Base-by-base conservation (phyloP, 2,888 invertebrate genomes). In the Phengaris alcon region DNA sequence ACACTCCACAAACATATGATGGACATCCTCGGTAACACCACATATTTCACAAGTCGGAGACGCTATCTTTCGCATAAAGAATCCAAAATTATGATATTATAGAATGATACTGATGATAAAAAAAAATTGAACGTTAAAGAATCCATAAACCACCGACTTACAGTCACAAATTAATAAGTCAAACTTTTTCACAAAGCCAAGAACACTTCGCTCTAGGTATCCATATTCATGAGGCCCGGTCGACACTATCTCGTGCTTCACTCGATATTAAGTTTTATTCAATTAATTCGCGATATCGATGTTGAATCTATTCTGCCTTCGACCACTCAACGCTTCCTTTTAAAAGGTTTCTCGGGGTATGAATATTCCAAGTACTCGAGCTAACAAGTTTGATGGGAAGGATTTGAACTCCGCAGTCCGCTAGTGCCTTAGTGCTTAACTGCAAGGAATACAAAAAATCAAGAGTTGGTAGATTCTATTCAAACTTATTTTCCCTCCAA, bases 201-300 rank as follows among this genome's bases (percentile, higher is more conserved):
- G 85, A 87, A 86, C 86, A 86, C 86, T 90, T 81, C 81, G 79
- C 78, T 44, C 81, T 81, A 35, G 35, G 35, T 35, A 88, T 91
- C 85, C 89, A 92, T 91, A 92, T 91, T 92, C 90, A 92, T 91
- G 90, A 89, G 82, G 79, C 79, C 75, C 76, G 74, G 77, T 78
- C 76, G 55, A 77, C 74, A 76, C 74, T 76, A 77, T 76, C 78
- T 74, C 79, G 79, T 78, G 78, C 76, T 79, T 82, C 84, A 83
- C 83, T 84, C 84, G 85, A 84, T 84, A 83, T 84, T 84, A 86
- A 84, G 84, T 88, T 91, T 90, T 88, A 90, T 92, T 90, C 90
- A 91, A 92, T 93, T 92, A 92, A 89, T 88, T 86, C 83, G 80
- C 83, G 86, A 89, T 90, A 91, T 87, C 85, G 83, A 79, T 77